Evolutionary conservation across 2,113 vertebrate genomes (phyloP), one percentile per base, ranked within the genome.

Genomic region (Orthonyx spaldingii): DNA sequence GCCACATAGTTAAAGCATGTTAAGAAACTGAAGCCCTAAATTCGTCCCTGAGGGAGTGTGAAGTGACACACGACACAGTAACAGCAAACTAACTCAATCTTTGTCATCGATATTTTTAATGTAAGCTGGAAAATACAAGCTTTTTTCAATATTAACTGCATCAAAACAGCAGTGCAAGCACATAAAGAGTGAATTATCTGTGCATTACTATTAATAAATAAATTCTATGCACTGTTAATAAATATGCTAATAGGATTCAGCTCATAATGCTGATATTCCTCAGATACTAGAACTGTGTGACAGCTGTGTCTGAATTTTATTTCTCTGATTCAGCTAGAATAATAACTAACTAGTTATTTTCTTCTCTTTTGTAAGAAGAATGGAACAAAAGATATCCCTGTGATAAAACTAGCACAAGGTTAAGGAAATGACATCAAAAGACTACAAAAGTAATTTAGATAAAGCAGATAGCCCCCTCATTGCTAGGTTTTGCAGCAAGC

Each of bases 311-410:
- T 94, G 90, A 81, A 61, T 93, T 89, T 93, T 84, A 65, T 81
- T 81, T 92, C 76, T 69, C 47, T 84, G 68, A 95, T 94, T 90
- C 77, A 89, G 61, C 80, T 57, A 76, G 80, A 94, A 94, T 93
- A 92, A 93, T 33, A 96, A 93, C 68, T 84, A 93, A 71, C 94
- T 47, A 71, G 90, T 78, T 91, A 60, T 92, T 84, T 94, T 93
- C 69, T 84, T 84, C 41, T 85, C 68, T 84, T 90, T 78, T 84
- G 20, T 84, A 94, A 78, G 37, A 49, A 46, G 65, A 92, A 90
- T 20, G 37, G 64, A 96, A 84, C 72, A 89, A 91, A 89, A 92
- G 16, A 64, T 68, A 89, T 46, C 47, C 65, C 72, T 93, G 39
- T 65, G 80, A 94, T 94, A 93, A 88, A 96, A 87, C 69, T 8